Evolutionary conservation across 2,113 vertebrate species (phyloP).

Genomic region (Podarcis muralis): DNA sequence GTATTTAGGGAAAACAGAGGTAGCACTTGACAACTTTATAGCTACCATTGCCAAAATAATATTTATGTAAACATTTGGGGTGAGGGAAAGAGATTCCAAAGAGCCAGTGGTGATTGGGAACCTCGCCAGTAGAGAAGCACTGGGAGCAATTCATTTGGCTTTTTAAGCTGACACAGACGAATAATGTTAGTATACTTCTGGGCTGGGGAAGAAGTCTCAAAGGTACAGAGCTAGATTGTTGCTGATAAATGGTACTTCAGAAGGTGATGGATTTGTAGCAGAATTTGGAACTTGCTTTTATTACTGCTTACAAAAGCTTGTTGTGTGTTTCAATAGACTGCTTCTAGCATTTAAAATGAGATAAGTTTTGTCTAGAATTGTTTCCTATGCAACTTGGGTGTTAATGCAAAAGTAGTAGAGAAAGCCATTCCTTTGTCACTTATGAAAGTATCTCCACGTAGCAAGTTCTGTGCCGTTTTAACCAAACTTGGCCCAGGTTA

Average conservation of each 20-base stretch:
- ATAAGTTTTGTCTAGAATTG: not conserved
- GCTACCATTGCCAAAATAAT: not conserved
- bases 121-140: not conserved
- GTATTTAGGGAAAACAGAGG: not conserved
- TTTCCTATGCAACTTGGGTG: not conserved
- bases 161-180: conserved; percentile 26
- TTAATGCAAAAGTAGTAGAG: not conserved
- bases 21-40: conserved; percentile 29
- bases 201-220: conserved; percentile 17
- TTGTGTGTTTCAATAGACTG: not conserved
- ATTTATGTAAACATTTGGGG: not conserved
- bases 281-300: conserved; percentile 16
- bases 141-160: conserved; percentile 30
- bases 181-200: conserved; percentile 7
- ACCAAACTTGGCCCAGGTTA: not conserved
- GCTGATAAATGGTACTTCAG: conserved; percentile 32
- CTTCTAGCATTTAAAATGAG: not conserved
- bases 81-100: conserved; percentile 18
- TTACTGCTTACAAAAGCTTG: conserved; percentile 31
- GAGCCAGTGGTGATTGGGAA: conserved; percentile 13
- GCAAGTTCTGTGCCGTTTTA: not conserved
- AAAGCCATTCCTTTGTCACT: not conserved
- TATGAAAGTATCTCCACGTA: not conserved
- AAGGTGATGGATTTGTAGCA: conserved; percentile 48
- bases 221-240: not conserved